Conservation (phyloP, 2,113 vertebrate species). For the Fulmarus glacialis region DNA sequence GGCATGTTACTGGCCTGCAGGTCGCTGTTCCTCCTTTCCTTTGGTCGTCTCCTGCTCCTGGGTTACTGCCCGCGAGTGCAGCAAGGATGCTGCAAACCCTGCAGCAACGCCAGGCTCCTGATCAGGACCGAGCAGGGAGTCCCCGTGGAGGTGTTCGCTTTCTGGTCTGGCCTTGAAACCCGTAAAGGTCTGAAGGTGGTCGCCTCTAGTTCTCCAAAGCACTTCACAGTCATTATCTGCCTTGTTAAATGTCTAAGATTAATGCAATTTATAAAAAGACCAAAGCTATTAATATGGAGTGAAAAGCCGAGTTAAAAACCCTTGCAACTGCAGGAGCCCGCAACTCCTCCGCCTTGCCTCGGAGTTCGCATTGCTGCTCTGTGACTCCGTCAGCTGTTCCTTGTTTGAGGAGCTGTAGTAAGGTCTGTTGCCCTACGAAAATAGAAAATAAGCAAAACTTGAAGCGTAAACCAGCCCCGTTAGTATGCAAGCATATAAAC, state of each 20-base stretch:
- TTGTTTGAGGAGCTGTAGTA: not conserved
- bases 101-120: not conserved
- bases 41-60: not conserved
- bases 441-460: not conserved
- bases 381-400: not conserved
- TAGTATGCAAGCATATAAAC: not conserved
- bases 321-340: not conserved
- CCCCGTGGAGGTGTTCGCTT: accelerated
- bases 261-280: not conserved
- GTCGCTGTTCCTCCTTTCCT: not conserved
- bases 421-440: not conserved
- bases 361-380: not conserved
- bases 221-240: not conserved
- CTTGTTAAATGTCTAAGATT: not conserved
- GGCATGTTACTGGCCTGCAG: not conserved
- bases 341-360: not conserved
- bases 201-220: not conserved
- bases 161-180: not conserved
- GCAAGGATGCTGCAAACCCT: not conserved
- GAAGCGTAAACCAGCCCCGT: not conserved
- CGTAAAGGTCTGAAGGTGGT: not conserved
- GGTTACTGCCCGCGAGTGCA: not conserved
- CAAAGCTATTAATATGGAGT: not conserved
- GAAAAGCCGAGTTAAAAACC: not conserved
- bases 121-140: not conserved